Evolutionary conservation across 2,797 vertebrate genomes (phyloP).

Genomic region (Acridotheres tristis): DNA sequence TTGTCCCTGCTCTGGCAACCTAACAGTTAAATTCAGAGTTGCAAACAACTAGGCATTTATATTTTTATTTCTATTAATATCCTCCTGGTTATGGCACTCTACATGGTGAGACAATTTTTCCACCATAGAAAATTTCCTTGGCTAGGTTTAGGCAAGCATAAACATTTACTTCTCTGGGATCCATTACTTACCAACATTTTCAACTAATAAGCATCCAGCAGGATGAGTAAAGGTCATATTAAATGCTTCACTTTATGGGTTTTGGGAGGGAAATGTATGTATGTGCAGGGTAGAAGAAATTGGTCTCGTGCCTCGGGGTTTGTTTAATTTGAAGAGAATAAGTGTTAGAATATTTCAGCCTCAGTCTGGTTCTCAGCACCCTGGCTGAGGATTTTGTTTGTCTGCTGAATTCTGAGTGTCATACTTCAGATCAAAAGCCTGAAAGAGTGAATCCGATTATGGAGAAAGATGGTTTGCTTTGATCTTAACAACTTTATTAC

Average conservation of each 20-base stretch:
- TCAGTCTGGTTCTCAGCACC: not conserved
- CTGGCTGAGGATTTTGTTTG: not conserved
- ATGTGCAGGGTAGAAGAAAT: not conserved
- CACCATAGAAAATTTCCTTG: conserved; percentile 76
- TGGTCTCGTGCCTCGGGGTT: not conserved
- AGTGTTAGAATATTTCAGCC: not conserved
- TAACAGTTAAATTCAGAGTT: conserved; percentile 52
- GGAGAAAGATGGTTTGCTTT: conserved; percentile 37
- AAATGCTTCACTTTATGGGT: conserved; percentile 15
- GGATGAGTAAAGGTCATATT: conserved; percentile 48
- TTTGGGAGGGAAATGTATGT: not conserved
- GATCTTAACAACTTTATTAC: conserved; percentile 52
- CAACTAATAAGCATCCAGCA: conserved; percentile 58
- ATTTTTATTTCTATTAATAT: conserved; percentile 74
- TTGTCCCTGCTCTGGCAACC: not conserved
- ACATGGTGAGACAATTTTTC: conserved; percentile 72
- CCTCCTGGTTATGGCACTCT: conserved; percentile 41
- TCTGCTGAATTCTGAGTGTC: not conserved
- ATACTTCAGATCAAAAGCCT: not conserved
- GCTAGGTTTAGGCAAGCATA: conserved; percentile 64
- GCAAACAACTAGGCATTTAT: conserved; percentile 58
- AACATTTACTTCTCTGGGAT: conserved; percentile 74
- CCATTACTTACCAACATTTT: conserved; percentile 60
- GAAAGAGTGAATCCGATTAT: not conserved
- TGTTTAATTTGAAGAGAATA: not conserved